Percentiles rank a stretch among this genome's conserved stretches.
Conservation (phyloP, 2,797 vertebrate genomes). For the Danionella dracula region DNA sequence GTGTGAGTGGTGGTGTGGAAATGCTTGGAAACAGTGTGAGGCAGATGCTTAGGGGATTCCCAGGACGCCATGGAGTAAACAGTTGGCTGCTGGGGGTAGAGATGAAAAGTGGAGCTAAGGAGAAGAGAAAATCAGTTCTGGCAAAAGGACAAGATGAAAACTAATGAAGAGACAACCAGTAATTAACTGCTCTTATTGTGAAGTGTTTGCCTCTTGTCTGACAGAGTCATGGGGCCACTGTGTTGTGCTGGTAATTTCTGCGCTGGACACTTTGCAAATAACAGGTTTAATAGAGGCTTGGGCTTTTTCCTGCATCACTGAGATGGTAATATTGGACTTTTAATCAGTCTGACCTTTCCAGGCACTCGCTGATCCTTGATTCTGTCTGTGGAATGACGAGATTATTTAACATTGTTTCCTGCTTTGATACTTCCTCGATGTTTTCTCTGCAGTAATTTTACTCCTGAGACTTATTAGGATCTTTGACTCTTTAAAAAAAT, state of each 20-base stretch:
- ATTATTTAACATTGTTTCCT: slow-evolving; percentile 44
- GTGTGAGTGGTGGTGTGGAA: slow-evolving; percentile 5
- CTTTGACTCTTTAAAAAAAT: too few relatives aligned
- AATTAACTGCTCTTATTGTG: slow-evolving; percentile 29
- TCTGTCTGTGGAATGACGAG: slow-evolving; percentile 48
- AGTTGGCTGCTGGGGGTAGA: not conserved
- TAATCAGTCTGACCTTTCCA: slow-evolving; percentile 66
- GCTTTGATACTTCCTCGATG: not conserved
- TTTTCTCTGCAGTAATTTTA: too few relatives aligned
- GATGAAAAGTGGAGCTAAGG: not conserved
- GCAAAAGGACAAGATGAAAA: slow-evolving; percentile 7
- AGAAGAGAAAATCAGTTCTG: not conserved
- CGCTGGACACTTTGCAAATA: slow-evolving; percentile 33
- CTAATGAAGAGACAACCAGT: not conserved
- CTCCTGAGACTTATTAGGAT: too few relatives aligned
- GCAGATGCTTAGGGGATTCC: not conserved
- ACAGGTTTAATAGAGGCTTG: slow-evolving; percentile 38
- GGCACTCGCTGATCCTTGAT: slow-evolving; percentile 47
- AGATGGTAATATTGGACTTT: slow-evolving; percentile 64
- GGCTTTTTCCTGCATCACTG: slow-evolving; percentile 56
- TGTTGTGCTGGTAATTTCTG: slow-evolving; percentile 29
- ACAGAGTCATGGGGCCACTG: slow-evolving; percentile 12
- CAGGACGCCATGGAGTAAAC: slow-evolving; percentile 11
- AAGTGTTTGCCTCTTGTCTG: slow-evolving; percentile 12
- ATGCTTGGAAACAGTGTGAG: not conserved